Base-by-base conservation (phyloP, 1,140 invertebrate species). In the Acyrthosiphon pisum region DNA sequence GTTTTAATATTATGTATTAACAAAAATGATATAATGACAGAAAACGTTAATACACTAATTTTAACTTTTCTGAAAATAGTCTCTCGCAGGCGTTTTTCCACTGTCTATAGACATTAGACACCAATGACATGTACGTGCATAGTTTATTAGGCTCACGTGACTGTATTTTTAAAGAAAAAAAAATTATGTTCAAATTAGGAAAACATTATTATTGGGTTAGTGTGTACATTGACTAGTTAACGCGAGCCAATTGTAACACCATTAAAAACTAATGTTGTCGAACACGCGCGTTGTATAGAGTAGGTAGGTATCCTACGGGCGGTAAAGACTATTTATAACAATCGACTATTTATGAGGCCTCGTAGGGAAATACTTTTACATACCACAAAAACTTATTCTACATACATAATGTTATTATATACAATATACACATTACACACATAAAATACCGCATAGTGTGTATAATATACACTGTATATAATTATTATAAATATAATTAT, bases 161-260 rank as follows among this genome's bases (percentile, higher is more conserved):
- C 4, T 53, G 50, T 53, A 53, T 76, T 76, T 76, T 76, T 35
- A 18, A 76, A n/a, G 30, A 76, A 76, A 76, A 68, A 68, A 18
- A 76, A 76, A 23, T 23, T 30, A 35, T 18, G 60, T 76, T n/a
- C 18, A 18, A 8, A 76, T 18, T 22, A 35, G 7, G n/a, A 88
- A 88, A 88, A 87, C 46, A 41, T 88, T 50, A 88, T 88, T 88
- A 50, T 88, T 88, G 53, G 84, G 84, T 37, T 88, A 44, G 18
- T 76, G 30, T 88, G 2, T 88, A 35, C n/a, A 50, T 48, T n/a
- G 23, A 50, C 86, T 26, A 46, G 48, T 35, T 46, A 50, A 50
- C 46, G 9, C 18, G n/a, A 50, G 44, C 86, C 86, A 88, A 50
- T 88, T 50, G 37, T 41, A 50, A 48, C 86, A 88, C 30, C 30